Percentiles rank a stretch among this genome's conserved stretches.
Conservation (phyloP, 2,888 invertebrate species). For the Cephus sareptanus region DNA sequence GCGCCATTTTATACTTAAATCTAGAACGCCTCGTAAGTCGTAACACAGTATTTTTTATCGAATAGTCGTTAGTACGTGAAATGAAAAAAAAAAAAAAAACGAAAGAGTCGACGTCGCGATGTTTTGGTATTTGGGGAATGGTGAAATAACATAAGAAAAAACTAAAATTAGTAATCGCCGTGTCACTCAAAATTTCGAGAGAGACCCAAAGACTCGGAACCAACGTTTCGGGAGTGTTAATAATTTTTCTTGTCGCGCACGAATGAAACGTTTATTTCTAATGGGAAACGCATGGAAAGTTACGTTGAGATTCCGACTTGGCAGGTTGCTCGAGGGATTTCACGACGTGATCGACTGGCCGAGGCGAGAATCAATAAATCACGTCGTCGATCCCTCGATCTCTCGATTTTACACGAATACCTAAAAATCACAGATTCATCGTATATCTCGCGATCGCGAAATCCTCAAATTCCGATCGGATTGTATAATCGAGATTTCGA, state of each 20-base stretch:
- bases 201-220: conserved; percentile 59
- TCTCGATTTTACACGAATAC: background rate
- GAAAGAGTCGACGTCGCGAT: background rate
- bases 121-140: background rate
- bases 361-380: background rate
- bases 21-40: background rate
- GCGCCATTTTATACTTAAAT: background rate
- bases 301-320: conserved; percentile 63
- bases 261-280: conserved; percentile 25
- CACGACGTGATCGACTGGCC: conserved; percentile 36
- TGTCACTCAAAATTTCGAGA: conserved; percentile 23
- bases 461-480: background rate
- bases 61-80: background rate
- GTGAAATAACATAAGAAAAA: background rate
- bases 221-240: conserved; percentile 50
- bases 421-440: background rate
- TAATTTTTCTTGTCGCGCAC: background rate
- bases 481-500: background rate
- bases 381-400: background rate
- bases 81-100: background rate
- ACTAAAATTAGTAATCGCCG: conserved; percentile 5
- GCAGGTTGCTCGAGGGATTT: conserved; percentile 51
- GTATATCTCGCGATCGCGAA: background rate
- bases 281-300: conserved; percentile 47
- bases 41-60: background rate